Evolutionary conservation across 1,140 invertebrate genomes (phyloP), one percentile per base, ranked within the genome.

Genomic region (Plodia interpunctella): DNA sequence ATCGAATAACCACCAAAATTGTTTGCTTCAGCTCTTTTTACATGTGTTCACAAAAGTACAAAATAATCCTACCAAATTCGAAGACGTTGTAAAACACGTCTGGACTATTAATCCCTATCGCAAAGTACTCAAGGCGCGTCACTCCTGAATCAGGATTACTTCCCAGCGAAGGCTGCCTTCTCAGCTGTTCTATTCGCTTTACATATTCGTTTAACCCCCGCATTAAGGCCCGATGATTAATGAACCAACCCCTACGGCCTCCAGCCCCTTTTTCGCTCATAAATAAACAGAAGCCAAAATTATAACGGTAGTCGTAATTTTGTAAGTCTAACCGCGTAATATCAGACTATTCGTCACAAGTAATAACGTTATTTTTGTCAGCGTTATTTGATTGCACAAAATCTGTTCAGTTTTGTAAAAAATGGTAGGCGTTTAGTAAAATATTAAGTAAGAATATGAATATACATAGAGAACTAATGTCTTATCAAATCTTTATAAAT

Each of bases 151-250:
- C 65, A 59, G 74, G 66, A 80, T 81, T 80, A 77, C 61, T 56
- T 59, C 17, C 52, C 59, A 62, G 61, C 71, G 75, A 81, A 83
- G 74, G 67, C 68, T 80, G 74, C 64, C 75, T 85, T 83, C 72
- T 71, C 66, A 76, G 70, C 70, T 72, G 64, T 44, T 44, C 38
- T n/a, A n/a, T 15, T 80, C 69, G 78, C 62, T 81, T 78, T 76
- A 83, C 76, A 80, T 79, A 80, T 79, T 80, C 78, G 73, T 85
- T 79, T 78, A 71, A 68, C 74, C 74, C 67, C 59, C 59, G 72
- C 69, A 70, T 85, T 74, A 78, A 63, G 72, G 64, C 75, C 72
- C 58, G 74, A 82, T 87, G 81, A 87, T 87, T 83, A 84, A 87
- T 87, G 80, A 79, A 81, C 51, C 78, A 70, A 74, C 63, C 62